A percentile compares a stretch with the other conserved stretches of the same genome.
Conservation (phyloP, 2,113 vertebrate genomes). For the Melanerpes aurifrons region DNA sequence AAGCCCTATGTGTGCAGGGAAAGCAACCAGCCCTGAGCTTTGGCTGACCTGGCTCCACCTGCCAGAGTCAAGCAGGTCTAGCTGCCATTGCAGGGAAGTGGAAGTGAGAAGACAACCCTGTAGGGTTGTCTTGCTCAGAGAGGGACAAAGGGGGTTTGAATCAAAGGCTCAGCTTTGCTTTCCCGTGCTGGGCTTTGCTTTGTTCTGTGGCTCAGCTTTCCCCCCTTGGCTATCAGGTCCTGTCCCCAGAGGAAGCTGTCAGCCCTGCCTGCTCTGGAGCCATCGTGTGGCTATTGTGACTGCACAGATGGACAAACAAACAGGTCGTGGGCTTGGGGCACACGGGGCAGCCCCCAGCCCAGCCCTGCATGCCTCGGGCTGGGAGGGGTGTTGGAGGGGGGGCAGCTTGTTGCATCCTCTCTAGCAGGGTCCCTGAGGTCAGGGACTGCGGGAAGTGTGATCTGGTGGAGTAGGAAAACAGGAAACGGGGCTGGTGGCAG, state of each 20-base stretch:
- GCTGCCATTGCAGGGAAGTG: not conserved
- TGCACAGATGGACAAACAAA: not conserved
- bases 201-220: not conserved
- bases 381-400: not conserved
- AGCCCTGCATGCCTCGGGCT: not conserved
- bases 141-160: not conserved
- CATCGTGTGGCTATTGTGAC: not conserved
- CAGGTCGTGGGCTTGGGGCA: rapidly evolving
- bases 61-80: not conserved
- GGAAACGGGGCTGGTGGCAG: constrained; percentile 14
- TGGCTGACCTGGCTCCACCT: not conserved
- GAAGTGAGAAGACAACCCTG: not conserved
- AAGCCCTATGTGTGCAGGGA: not conserved
- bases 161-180: not conserved
- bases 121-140: not conserved
- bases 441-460: not conserved
- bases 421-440: not conserved
- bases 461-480: constrained; percentile 11
- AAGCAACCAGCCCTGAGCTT: not conserved
- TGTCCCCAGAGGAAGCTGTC: constrained; percentile 2
- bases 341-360: not conserved
- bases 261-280: not conserved
- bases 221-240: not conserved
- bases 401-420: not conserved
- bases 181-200: not conserved